These are phyloP conservation scores for Delia radicum DNA, from an alignment of 1,140 invertebrate species.

Conservation along the genomic window DNA sequence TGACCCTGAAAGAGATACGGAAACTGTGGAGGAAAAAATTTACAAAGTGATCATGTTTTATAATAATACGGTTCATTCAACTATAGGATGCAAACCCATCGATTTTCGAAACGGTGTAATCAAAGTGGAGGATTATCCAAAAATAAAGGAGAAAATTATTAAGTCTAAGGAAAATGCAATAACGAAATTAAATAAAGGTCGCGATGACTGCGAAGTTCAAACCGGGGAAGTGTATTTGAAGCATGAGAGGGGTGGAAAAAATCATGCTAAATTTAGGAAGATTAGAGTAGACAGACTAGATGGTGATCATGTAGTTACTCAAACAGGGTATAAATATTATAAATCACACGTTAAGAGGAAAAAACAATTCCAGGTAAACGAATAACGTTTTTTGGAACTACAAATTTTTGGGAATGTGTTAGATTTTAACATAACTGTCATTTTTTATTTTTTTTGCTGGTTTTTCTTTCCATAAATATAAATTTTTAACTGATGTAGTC, in stretches of 20 bases:
- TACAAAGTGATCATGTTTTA: constrained; percentile 17
- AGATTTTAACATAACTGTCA: too few species aligned
- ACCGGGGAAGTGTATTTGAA: neutral
- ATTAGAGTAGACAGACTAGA: neutral
- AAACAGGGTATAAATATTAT: neutral
- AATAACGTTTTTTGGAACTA: too few species aligned
- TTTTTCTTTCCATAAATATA: too few species aligned
- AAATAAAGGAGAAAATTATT: neutral
- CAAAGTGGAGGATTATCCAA: neutral
- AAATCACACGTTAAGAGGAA: neutral
- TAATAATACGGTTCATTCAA: constrained; percentile 21
- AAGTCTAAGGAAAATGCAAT: neutral
- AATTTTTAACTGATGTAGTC: too few species aligned
- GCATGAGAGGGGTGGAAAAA: neutral
- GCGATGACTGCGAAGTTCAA: neutral
- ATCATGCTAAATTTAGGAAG: neutral
- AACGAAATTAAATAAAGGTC: neutral
- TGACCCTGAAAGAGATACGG: neutral
- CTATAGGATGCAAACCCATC: neutral
- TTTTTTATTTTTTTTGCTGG: too few species aligned
- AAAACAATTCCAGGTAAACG: too few species aligned
- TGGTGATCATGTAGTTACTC: neutral
- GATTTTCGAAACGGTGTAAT: neutral
- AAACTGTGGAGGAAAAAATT: constrained; percentile 21
- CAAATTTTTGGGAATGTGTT: too few species aligned